Base-by-base conservation (phyloP, 2,797 vertebrate genomes). In the Varecia variegata region DNA sequence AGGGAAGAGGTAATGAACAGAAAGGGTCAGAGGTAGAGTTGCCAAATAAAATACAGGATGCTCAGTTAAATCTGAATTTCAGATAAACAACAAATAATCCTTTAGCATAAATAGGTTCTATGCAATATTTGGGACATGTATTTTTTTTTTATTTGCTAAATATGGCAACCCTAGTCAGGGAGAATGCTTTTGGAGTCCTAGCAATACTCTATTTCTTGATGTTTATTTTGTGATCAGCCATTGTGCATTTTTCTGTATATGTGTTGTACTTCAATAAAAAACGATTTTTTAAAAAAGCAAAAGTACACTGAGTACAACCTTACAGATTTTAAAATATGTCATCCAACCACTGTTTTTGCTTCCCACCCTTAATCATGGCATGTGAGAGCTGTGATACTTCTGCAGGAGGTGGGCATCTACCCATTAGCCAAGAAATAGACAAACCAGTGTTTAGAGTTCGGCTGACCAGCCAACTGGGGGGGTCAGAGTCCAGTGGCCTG, bases 271-370 rank as follows among this genome's bases (percentile, higher is more conserved):
- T 88, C 60, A 87, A 88, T 74, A 43, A 43, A 68, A 43, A 14
- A 70, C 7, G 11, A 21, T 54, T 30, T 54, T 54, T 54, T 35
- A 30, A 52, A 88, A 88, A 94, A 79, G 56, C 21, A 76, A 65
- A 96, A 90, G 30, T 58, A 88, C 32, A 92, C 9, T 81, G 47
- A 83, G 56, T 62, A 89, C n/a, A 79, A 47, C 47, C 40, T 86
- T 80, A 17, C 62, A 74, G 18, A 88, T 95, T 92, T 94, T 74
- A 85, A 94, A 96, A 95, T 93, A 76, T 43, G 68, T 94, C 93
- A 70, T 79, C 68, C 88, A 79, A 88, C 11, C 74, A 60, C 47
- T 80, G 25, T 40, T 88, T 89, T 90, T 80, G 68, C 76, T 89
- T 92, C 67, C 67, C 43, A 93, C 23, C 50, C 88, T 89, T 93